Evolutionary conservation across 2,113 vertebrate species (phyloP).

Genomic region (Pseudorectes ferrugineus): DNA sequence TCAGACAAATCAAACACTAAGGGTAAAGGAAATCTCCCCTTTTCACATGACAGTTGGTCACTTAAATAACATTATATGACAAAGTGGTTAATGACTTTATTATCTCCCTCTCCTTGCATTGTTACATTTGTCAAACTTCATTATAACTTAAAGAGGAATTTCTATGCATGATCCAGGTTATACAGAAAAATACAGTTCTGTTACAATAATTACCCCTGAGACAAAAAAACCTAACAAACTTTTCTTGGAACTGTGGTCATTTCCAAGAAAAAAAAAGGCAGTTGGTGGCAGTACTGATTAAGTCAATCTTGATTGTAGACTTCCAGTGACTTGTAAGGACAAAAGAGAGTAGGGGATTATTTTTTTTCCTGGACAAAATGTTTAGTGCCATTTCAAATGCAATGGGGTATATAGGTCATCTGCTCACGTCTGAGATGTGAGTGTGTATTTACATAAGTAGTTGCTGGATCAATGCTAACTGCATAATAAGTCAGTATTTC

Average conservation of each 20-base stretch:
- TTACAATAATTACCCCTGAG: background rate
- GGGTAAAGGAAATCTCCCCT: background rate
- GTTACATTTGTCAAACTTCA: background rate
- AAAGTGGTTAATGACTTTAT: background rate
- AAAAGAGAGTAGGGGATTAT: background rate
- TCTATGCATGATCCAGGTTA: background rate
- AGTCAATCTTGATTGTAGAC: background rate
- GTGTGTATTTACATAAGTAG: background rate
- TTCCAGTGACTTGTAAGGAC: background rate
- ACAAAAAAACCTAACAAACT: accelerated
- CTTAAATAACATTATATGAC: background rate
- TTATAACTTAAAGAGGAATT: background rate
- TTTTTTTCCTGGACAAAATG: background rate
- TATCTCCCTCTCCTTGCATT: background rate
- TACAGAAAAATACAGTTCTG: background rate
- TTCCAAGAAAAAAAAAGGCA: background rate
- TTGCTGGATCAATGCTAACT: background rate
- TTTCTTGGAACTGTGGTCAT: background rate
- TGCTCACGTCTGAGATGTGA: background rate
- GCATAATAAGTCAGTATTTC: background rate
- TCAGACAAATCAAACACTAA: background rate
- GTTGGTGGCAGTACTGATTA: background rate
- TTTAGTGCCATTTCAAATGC: background rate
- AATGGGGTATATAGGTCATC: background rate
- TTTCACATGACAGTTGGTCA: background rate